Evolutionary conservation across 2,888 invertebrate species (phyloP).

Genomic region (Macaria notata): DNA sequence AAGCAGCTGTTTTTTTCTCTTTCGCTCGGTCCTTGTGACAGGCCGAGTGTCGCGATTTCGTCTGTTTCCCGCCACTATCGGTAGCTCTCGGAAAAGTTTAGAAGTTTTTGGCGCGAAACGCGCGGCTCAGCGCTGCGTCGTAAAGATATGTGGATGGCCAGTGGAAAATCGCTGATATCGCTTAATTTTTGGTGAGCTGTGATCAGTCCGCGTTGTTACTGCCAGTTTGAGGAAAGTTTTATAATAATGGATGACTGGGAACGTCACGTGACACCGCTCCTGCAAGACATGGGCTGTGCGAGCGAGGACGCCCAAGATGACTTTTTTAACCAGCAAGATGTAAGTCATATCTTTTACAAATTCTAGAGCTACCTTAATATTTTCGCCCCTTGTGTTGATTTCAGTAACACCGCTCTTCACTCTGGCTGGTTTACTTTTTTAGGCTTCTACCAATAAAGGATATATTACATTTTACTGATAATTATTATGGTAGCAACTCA

Average conservation of each 20-base stretch:
- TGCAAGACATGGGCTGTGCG: constrained; percentile 82
- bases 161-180: constrained; percentile 56
- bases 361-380: too few species aligned
- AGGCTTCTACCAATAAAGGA: too few species aligned
- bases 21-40: constrained; percentile 70
- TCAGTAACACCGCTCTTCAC: too few species aligned
- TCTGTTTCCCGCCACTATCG: constrained; percentile 71
- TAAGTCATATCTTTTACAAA: constrained; percentile 57
- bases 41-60: constrained; percentile 70
- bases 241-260: constrained; percentile 83
- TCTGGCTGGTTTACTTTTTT: too few species aligned
- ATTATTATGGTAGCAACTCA: too few species aligned
- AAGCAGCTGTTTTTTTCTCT: constrained; percentile 71
- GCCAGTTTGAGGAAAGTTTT: constrained; percentile 51
- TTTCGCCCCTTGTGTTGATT: too few species aligned
- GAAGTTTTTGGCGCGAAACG: constrained; percentile 80
- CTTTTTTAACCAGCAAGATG: constrained; percentile 83
- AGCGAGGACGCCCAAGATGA: constrained; percentile 80
- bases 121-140: constrained; percentile 40
- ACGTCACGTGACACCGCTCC: constrained; percentile 81
- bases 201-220: constrained; percentile 51
- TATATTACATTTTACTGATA: too few species aligned
- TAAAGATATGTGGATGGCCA: constrained; percentile 42
- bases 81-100: constrained; percentile 53
- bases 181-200: constrained; percentile 64